Evolutionary conservation across 2,888 invertebrate species (phyloP), one percentile per base, ranked within the genome.

Genomic region (Nudaria mundana): DNA sequence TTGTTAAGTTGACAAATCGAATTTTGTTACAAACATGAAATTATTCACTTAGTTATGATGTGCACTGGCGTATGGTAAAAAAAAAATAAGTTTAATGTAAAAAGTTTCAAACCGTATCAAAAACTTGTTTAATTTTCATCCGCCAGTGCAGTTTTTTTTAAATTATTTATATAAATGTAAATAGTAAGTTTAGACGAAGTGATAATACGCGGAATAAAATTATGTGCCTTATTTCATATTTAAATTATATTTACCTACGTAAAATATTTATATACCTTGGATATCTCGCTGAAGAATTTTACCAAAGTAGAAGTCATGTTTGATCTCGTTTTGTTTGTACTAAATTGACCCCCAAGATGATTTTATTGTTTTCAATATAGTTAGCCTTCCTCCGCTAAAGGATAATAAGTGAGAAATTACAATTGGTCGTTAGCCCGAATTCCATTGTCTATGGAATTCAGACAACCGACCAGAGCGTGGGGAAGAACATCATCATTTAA

Each of bases 201-300:
- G 78, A 76, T 76, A 76, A 70, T 52, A 52, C 39, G 59, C 73
- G 58, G 56, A 59, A 52, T 63, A 66, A 63, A 66, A 70, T 69
- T 65, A 69, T 70, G 80, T 80, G 80, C 80, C 80, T 80, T 80
- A 63, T 63, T 66, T 64, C 66, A 67, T 65, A 63, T 62, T 7
- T 5, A 20, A 56, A 52, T 52, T 49, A 52, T 46, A 48, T 57
- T 37, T 37, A 46, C 41, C 54, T n/a, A 55, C 50, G 35, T 37
- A 44, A 32, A 14, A 37, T 33, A 29, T 16, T 13, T 22, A 28
- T 28, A 20, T 20, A 20, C 35, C 10, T 13, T 20, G 26, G 12
- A 20, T 10, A 28, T 28, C 18, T 35, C 16, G 11, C 12, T 35
- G 20, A 14, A 22, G 30, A 23, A 28, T 35, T 28, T n/a, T 32